Evolutionary conservation across 2,888 invertebrate genomes (phyloP), one percentile per base, ranked within the genome.

Genomic region (Agonopterix alstromeriana): DNA sequence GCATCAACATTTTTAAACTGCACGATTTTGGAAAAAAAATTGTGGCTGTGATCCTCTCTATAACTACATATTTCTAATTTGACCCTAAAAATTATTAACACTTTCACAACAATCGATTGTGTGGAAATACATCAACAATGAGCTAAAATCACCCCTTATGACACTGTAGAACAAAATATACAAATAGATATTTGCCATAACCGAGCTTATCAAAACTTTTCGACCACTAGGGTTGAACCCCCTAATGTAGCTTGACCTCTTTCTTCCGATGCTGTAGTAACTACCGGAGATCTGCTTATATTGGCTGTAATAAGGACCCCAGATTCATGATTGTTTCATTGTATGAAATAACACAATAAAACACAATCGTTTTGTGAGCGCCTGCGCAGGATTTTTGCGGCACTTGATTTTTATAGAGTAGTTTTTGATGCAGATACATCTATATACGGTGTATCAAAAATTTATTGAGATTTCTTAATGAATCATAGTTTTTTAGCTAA

Each of bases 161-260:
- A 67, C 61, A 66, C 61, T 56, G 51, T 49, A 46, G 51, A 61
- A 68, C 63, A 68, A 72, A 63, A 60, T 61, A 58, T 63, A 68
- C 67, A 71, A 70, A 69, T 65, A 70, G 65, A 71, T 72, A 70
- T 64, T 68, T 60, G 63, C 63, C 59, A 60, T 60, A 64, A 61
- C 52, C 56, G 53, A 54, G 66, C 67, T 70, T 66, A 69, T 70
- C 59, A 64, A 52, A 60, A 55, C 53, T 57, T 51, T 53, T 54
- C 55, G 55, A 54, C 55, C 51, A 49, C 43, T 55, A 45, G 61
- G 61, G 62, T 55, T 49, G 44, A 42, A 48, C 35, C 44, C 5
- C 35, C 69, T 60, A 63, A 7, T 40, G 7, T 54, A 61, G 46
- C 1, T 46, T 53, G 64, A 58, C 12, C 60, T 48, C 43, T 36